These are phyloP conservation scores for Nebria brevicollis DNA, from an alignment of 2,888 invertebrate genomes.

Conservation along the genomic window DNA sequence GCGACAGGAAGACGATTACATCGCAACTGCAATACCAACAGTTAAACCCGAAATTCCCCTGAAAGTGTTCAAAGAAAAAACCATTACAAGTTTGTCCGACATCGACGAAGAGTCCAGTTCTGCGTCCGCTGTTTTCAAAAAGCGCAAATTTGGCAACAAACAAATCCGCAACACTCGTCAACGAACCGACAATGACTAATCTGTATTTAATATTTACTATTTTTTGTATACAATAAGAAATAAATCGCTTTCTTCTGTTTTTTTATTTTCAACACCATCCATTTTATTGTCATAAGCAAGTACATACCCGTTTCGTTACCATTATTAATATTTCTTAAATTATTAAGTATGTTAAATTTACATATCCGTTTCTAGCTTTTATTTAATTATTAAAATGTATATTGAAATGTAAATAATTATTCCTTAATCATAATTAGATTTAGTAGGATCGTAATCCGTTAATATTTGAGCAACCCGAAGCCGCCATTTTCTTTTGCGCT, in stretches of 20 bases:
- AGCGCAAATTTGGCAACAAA: conserved; percentile 69
- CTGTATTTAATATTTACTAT: conserved; percentile 6
- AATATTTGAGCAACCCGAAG: conserved; percentile 77
- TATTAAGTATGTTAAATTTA: neutral
- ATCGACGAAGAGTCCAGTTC: conserved; percentile 64
- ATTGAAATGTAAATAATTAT: neutral
- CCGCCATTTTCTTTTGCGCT: conserved; percentile 75
- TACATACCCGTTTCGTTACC: too few relatives aligned
- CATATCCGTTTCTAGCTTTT: neutral
- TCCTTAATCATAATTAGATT: neutral
- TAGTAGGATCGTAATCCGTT: conserved; percentile 73
- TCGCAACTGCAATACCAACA: conserved; percentile 59
- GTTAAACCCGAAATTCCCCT: conserved; percentile 65
- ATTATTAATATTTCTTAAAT: neutral
- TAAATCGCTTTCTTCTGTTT: neutral
- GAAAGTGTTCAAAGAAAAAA: conserved; percentile 71
- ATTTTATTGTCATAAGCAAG: too few relatives aligned
- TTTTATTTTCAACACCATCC: too few relatives aligned
- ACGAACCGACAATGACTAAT: conserved; percentile 71
- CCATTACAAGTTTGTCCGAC: conserved; percentile 66
- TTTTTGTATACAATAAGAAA: neutral
- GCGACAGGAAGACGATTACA: conserved; percentile 60
- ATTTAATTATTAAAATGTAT: too few relatives aligned
- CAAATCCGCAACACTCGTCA: conserved; percentile 72
- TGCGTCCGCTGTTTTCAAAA: conserved; percentile 70